These are phyloP conservation scores for Norana najaformis DNA, from an alignment of 2,888 invertebrate genomes.

Conservation along the genomic window DNA sequence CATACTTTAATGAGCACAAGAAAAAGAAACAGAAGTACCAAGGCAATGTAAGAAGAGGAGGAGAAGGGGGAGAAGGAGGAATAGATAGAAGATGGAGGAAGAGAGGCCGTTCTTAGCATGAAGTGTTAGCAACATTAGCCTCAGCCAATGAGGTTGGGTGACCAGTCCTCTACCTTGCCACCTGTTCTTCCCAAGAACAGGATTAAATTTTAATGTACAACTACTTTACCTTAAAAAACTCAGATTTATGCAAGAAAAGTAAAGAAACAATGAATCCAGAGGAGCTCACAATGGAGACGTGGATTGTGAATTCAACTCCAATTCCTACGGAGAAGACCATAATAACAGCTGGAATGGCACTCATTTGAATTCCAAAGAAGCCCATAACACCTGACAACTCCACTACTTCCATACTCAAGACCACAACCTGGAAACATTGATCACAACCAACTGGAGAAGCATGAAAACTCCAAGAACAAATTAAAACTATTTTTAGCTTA, in stretches of 20 bases:
- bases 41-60: too few species aligned
- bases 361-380: conserved; percentile 79
- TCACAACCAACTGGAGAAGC: background rate
- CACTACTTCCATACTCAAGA: conserved; percentile 66
- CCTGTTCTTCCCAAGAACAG: too few species aligned
- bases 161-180: too few species aligned
- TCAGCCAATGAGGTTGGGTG: too few species aligned
- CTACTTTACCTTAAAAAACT: background rate
- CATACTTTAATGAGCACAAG: too few species aligned
- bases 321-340: conserved; percentile 83
- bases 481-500: background rate
- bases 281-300: conserved; percentile 78
- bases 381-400: conserved; percentile 88
- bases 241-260: background rate
- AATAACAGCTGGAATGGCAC: conserved; percentile 85
- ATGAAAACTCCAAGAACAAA: background rate
- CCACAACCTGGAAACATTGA: background rate
- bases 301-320: conserved; percentile 83
- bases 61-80: too few species aligned
- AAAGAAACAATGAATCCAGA: background rate
- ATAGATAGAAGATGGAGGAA: too few species aligned
- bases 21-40: too few species aligned
- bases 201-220: too few species aligned
- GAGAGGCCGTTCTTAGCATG: too few species aligned
- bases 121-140: too few species aligned